Conservation (phyloP, 2,888 invertebrate species). For the Ophion slaviceki region DNA sequence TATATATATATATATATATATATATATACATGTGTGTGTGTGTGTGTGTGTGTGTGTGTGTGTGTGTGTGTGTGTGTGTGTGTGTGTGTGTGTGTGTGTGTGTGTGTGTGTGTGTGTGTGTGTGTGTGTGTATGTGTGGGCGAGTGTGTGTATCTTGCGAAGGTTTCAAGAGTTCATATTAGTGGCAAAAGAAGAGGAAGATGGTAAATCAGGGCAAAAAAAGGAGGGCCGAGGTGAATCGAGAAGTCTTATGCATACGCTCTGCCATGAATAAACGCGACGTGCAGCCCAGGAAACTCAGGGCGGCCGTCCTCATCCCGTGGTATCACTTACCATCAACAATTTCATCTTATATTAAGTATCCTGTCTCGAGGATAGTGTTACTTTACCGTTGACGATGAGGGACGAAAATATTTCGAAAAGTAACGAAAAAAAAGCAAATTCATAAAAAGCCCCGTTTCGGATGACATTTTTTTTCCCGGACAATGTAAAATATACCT, state of each 20-base stretch:
- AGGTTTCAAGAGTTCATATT: conserved; percentile 56
- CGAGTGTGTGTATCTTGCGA: conserved; percentile 59
- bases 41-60: conserved; percentile 65
- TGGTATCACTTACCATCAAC: conserved; percentile 81
- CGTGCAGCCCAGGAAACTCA: conserved; percentile 78
- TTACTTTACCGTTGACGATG: conserved; percentile 69
- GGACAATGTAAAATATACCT: neutral
- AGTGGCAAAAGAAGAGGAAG: conserved; percentile 52
- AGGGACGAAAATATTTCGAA: conserved; percentile 37
- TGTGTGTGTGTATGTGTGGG: conserved; percentile 59
- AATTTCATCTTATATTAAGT: conserved; percentile 81
- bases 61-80: conserved; percentile 60
- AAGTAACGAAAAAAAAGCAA: conserved; percentile 22
- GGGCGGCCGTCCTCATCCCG: conserved; percentile 73
- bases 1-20: conserved; percentile 41
- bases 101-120: conserved; percentile 66
- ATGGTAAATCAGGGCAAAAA: conserved; percentile 58
- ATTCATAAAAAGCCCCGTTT: conserved; percentile 4
- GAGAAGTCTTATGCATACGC: conserved; percentile 82
- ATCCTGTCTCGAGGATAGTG: conserved; percentile 79
- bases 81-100: conserved; percentile 60
- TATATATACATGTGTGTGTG: conserved; percentile 54
- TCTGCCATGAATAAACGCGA: conserved; percentile 56
- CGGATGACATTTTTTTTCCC: neutral
- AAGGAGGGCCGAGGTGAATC: conserved; percentile 65